Evolutionary conservation across 2,888 invertebrate species (phyloP).

Genomic region (Apodemia zela): DNA sequence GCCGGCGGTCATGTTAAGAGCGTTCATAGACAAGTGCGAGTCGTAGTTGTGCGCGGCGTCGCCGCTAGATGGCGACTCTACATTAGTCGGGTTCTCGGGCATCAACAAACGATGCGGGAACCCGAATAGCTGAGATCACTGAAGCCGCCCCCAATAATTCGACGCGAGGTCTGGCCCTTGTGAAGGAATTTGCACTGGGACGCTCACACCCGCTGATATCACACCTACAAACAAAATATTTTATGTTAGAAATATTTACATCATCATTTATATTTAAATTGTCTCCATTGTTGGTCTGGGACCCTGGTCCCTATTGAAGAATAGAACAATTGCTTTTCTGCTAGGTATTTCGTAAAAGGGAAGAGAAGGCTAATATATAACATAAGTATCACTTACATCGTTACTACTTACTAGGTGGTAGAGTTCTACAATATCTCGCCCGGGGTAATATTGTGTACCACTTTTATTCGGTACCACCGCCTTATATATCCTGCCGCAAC

Average conservation of each 20-base stretch:
- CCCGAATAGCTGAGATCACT: constrained; percentile 96
- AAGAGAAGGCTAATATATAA: too few relatives aligned
- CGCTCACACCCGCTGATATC: constrained; percentile 95
- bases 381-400: too few relatives aligned
- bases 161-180: constrained; percentile 88
- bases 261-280: too few relatives aligned
- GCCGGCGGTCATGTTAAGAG: constrained; percentile 77
- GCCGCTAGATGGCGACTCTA: constrained; percentile 66
- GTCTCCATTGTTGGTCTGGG: too few relatives aligned
- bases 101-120: constrained; percentile 88
- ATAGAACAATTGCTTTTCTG: too few relatives aligned
- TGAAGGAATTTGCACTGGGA: constrained; percentile 95
- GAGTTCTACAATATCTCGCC: too few relatives aligned
- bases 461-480: too few relatives aligned
- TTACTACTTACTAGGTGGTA: too few relatives aligned
- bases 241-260: neutral
- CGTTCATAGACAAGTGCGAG: constrained; percentile 65
- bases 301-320: too few relatives aligned
- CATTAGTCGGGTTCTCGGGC: constrained; percentile 81
- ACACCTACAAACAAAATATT: constrained; percentile 83
- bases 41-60: constrained; percentile 75
- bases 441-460: too few relatives aligned
- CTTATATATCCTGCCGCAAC: too few relatives aligned
- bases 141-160: constrained; percentile 95
- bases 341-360: too few relatives aligned